Base-by-base conservation (phyloP, 1,140 invertebrate genomes). In the Magallana gigas region DNA sequence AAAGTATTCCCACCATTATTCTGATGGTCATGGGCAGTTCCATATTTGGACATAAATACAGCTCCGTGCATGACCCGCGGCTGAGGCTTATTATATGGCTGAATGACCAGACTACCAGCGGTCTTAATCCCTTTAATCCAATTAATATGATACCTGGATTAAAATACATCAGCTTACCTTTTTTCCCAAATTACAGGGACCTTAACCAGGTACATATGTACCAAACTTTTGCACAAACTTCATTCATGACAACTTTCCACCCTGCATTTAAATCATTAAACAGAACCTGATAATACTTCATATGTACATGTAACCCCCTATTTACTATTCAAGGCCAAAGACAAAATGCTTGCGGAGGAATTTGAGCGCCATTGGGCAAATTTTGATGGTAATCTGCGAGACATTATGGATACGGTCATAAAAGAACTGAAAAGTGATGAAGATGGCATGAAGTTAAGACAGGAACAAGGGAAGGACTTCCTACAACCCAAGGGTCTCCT, bases 401-500 rank as follows among this genome's bases (percentile, higher is more conserved):
- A 76, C 23, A 76, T 76, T 8, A 76, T 76, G 68, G 68, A 76
- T 76, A 29, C 36, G 23, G 36, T 76, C 5, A 11, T 76, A 76
- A 36, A 76, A 23, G 68, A 76, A 36, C 36, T 76, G 23, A 5
- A 76, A 23, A 18, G 18, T 6, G 60, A 64, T 16, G 60, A 64
- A 14, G 11, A 76, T 12, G 4, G 68, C 12, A 23, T 29, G 23
- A 76, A 76, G 36, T 76, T 76, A 18, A 18, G 68, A 76, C 23
- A 76, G 6, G 12, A 62, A 29, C 36, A 59, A 12, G 4, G 64
- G n/a, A 8, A 81, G 23, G 29, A 86, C 29, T 59, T 12, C 9
- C 58, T 59, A 6, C 76, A 82, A 56, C 58, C 48, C n/a, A 82
- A 86, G 23, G 64, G 57, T 83, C 36, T 86, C n/a, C 82, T 86